Base-by-base conservation (phyloP, 2,797 vertebrate genomes). In the Catamblyrhynchus diadema region DNA sequence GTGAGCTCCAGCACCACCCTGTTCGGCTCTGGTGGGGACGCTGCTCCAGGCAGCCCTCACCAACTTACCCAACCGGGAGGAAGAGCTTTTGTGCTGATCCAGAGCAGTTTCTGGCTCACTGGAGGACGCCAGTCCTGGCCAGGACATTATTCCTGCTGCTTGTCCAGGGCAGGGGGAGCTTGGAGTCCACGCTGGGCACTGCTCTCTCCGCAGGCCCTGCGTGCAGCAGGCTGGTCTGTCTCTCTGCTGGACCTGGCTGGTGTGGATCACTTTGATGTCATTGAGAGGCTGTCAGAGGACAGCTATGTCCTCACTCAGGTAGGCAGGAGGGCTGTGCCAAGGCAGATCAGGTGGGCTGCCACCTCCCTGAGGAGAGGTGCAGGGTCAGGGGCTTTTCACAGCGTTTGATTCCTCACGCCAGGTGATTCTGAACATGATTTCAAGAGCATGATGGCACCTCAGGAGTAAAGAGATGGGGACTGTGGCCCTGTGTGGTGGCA, bases 191-290 rank as follows among this genome's bases (percentile, higher is more conserved):
- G 30, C 19, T 30, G 1, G 47, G 45, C 3, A 1, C 81, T 0
- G 1, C 28, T 88, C 28, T 71, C 30, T 11, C 13, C 3, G 0
- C 86, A 98, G 97, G 86, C 78, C 3, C 84, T 98, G 53, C 53
- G 94, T 11, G 70, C 12, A 6, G 71, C 71, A 0, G 97, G 97
- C 32, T 97, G 97, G 95, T 61, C 50, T 0, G 96, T 94, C 24
- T 96, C 96, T 2, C 85, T 98, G 60, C 66, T 96, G 83, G 96
- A 98, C 23, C 78, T 98, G 5, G 78, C 23, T 0, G 67, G 79
- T 0, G 37, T 96, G 67, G 98, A 98, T 87, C 98, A 98, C 88
- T 98, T 98, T 66, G 96, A 98, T 33, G 44, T 98, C 50, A 88
- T 98, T 17, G 98, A 98, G 94, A 97, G 93, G 73, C 90, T 98